Evolutionary conservation across 30 jellyfish, hydroid and myxozoan species (phyloP).

Genomic region (Hydractinia echinata): DNA sequence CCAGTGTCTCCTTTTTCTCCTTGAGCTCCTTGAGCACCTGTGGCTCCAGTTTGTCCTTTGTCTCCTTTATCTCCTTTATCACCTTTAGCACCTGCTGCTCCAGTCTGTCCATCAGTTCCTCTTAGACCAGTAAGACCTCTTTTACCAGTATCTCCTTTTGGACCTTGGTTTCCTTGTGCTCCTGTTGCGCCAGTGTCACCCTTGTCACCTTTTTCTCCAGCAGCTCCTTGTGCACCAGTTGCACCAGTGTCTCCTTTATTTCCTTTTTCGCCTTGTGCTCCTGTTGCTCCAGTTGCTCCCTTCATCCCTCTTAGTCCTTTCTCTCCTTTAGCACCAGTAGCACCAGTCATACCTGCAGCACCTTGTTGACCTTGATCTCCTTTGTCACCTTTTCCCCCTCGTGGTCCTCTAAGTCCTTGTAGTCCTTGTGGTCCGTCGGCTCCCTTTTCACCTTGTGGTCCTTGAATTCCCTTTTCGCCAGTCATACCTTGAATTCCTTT

Average conservation of each 20-base stretch:
- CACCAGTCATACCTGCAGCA: constrained; percentile 5
- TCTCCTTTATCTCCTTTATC: neutral
- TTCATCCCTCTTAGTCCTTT: constrained; percentile 4
- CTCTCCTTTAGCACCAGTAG: constrained; percentile 17
- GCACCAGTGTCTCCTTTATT: neutral
- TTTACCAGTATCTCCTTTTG: neutral
- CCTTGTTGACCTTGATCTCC: constrained; percentile 19
- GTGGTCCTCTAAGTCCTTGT: constrained; percentile 2
- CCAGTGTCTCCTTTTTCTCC: constrained; percentile 22
- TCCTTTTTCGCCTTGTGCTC: neutral
- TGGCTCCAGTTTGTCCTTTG: neutral
- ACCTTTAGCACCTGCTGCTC: neutral
- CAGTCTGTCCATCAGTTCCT: neutral
- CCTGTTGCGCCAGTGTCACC: constrained; percentile 1
- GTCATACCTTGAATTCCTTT: neutral
- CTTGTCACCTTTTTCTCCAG: neutral
- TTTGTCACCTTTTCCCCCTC: neutral
- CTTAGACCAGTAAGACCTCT: neutral
- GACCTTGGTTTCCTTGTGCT: neutral
- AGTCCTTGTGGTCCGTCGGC: constrained; percentile 6
- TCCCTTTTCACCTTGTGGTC: constrained; percentile 30
- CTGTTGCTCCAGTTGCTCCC: constrained; percentile 11
- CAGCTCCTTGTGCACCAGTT: neutral
- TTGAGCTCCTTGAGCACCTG: constrained; percentile 9
- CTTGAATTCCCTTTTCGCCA: constrained; percentile 3